These are phyloP conservation scores for Ips nitidus DNA, from an alignment of 1,140 invertebrate genomes.

Conservation along the genomic window DNA sequence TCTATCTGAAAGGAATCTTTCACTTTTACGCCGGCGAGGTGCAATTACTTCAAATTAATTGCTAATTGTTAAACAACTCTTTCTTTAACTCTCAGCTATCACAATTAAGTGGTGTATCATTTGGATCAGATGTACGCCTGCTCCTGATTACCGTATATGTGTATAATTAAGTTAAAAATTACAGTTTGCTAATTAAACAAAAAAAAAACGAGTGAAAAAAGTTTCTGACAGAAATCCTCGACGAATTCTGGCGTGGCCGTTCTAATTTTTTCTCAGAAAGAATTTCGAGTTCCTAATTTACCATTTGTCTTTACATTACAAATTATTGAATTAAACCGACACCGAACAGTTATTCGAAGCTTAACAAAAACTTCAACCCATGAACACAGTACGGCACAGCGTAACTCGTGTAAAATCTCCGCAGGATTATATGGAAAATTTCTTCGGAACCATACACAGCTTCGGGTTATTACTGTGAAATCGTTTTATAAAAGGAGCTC, in stretches of 20 bases:
- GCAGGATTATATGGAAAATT: slow-evolving; percentile 15
- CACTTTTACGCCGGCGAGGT: slow-evolving; percentile 3
- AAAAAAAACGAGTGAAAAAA: too few relatives aligned
- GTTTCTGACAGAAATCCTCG: too few relatives aligned
- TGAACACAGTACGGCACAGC: slow-evolving; percentile 14
- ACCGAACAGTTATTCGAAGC: not conserved
- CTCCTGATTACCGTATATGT: too few relatives aligned
- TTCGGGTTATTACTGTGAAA: slow-evolving; percentile 13
- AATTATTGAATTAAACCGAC: not conserved
- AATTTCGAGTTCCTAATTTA: not conserved
- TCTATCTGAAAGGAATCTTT: slow-evolving; percentile 17
- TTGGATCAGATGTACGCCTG: not conserved
- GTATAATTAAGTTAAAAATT: too few relatives aligned
- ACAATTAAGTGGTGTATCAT: not conserved
- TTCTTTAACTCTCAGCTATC: not conserved
- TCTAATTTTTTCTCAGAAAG: too few relatives aligned
- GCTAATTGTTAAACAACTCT: slow-evolving; percentile 18
- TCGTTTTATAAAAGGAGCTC: slow-evolving; percentile 12
- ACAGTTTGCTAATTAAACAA: too few relatives aligned
- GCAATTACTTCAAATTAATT: slow-evolving; percentile 21
- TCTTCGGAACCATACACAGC: slow-evolving; percentile 17
- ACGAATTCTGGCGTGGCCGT: too few relatives aligned
- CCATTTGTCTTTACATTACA: slow-evolving; percentile 1
- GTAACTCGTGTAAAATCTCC: slow-evolving; percentile 6
- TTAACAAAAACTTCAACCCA: slow-evolving; percentile 4